These are phyloP conservation scores for Peromyscus eremicus DNA, from an alignment of 2,797 vertebrate species.

Conservation along the genomic window DNA sequence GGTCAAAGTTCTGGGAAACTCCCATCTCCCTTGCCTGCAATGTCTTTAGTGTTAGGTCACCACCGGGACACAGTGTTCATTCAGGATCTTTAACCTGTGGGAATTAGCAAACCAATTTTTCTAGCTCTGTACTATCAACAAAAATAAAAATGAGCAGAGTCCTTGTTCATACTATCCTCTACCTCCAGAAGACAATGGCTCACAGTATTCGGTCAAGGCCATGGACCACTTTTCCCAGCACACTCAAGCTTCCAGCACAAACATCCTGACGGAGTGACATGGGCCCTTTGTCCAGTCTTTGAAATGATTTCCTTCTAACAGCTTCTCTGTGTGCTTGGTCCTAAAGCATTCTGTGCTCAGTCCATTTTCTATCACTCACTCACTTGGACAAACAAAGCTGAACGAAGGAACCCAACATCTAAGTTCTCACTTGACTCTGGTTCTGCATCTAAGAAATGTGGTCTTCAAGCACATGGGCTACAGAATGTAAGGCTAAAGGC, in stretches of 20 bases:
- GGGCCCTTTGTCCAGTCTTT: neutral
- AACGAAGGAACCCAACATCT: neutral
- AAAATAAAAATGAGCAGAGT: constrained; percentile 29
- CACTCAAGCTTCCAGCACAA: constrained; percentile 18
- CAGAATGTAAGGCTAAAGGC: neutral
- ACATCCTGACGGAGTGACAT: neutral
- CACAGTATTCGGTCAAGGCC: constrained; percentile 43
- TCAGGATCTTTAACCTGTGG: neutral
- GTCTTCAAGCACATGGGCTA: constrained; percentile 16
- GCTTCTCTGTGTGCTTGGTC: neutral
- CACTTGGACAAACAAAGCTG: neutral
- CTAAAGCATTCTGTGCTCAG: constrained; percentile 3
- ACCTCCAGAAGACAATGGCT: constrained; percentile 20
- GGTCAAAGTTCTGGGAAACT: neutral
- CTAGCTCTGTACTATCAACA: constrained; percentile 35
- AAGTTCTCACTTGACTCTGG: constrained; percentile 19
- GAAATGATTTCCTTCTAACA: neutral
- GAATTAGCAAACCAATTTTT: constrained; percentile 28
- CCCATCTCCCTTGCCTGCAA: neutral
- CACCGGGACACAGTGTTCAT: neutral
- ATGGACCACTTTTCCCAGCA: neutral
- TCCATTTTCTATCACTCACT: neutral
- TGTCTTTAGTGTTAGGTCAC: neutral
- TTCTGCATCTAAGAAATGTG: constrained; percentile 37
- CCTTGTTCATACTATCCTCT: constrained; percentile 9